A percentile compares a stretch with the other conserved stretches of the same genome.
Conservation (phyloP, 2,888 invertebrate species). For the Mesorhabditis sp. region DNA sequence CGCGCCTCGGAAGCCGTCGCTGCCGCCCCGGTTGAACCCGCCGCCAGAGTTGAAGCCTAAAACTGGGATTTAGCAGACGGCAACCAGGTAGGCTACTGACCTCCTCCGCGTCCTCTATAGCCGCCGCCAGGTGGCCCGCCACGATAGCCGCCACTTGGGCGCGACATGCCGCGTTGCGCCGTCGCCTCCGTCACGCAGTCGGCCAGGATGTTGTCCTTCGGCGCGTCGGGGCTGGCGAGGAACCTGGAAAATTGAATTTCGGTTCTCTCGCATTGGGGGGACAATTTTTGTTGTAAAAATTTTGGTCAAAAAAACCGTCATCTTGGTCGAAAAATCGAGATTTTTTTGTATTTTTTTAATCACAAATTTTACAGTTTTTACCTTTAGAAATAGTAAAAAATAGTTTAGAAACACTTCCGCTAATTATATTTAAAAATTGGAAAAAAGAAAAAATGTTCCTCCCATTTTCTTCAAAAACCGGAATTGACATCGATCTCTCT, state of each 20-base stretch:
- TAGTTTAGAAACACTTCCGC: no score
- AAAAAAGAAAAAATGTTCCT: no score
- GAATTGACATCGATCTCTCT: no score
- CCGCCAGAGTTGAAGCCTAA: neutral
- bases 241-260: neutral
- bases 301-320: no score
- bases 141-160: neutral
- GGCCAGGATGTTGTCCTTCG: neutral
- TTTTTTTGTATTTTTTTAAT: no score
- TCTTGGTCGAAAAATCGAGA: no score
- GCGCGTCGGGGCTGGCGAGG: neutral
- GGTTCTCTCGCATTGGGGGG: neutral
- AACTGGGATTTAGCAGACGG: neutral
- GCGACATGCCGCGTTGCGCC: neutral
- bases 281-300: no score
- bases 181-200: neutral
- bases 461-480: no score
- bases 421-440: no score
- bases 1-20: constrained; percentile 1
- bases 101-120: neutral
- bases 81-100: no score
- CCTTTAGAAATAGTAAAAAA: no score
- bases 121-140: neutral
- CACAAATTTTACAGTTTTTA: no score
- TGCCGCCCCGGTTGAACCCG: constrained; percentile 6